These are phyloP conservation scores for Clanis bilineata DNA, from an alignment of 2,888 invertebrate genomes.

Conservation along the genomic window DNA sequence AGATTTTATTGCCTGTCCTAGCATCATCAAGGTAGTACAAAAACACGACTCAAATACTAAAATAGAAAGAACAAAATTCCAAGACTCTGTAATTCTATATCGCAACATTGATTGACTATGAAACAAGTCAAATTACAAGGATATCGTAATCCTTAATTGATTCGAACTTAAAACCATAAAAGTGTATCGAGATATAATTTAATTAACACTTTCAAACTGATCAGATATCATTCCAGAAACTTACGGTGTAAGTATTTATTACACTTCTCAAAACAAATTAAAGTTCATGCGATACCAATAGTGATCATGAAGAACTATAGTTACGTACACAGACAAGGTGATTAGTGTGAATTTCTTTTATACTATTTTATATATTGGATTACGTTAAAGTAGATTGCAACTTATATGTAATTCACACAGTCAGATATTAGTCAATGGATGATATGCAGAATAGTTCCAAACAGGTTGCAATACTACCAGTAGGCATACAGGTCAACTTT, in stretches of 20 bases:
- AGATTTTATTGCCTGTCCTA: too few relatives aligned
- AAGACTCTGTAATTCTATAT: not conserved
- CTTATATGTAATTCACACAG: too few relatives aligned
- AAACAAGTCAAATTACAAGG: not conserved
- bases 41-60: too few relatives aligned
- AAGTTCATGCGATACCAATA: not conserved
- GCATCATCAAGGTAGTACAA: too few relatives aligned
- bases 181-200: not conserved
- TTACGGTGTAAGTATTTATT: not conserved
- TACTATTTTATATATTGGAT: too few relatives aligned
- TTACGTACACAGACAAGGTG: too few relatives aligned
- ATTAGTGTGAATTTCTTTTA: too few relatives aligned
- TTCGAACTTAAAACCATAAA: not conserved
- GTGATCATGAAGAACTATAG: not conserved
- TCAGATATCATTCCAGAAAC: not conserved
- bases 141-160: not conserved
- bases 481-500: too few relatives aligned
- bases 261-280: not conserved
- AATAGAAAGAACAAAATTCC: not conserved
- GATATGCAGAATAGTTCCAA: too few relatives aligned
- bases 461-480: too few relatives aligned
- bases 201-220: not conserved
- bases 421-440: too few relatives aligned
- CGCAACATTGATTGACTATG: not conserved
- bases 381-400: too few relatives aligned